Percentiles rank a stretch among this genome's conserved stretches.
Evolutionary conservation across 2,888 invertebrate species (phyloP).

Genomic region (Catonia carolina): DNA sequence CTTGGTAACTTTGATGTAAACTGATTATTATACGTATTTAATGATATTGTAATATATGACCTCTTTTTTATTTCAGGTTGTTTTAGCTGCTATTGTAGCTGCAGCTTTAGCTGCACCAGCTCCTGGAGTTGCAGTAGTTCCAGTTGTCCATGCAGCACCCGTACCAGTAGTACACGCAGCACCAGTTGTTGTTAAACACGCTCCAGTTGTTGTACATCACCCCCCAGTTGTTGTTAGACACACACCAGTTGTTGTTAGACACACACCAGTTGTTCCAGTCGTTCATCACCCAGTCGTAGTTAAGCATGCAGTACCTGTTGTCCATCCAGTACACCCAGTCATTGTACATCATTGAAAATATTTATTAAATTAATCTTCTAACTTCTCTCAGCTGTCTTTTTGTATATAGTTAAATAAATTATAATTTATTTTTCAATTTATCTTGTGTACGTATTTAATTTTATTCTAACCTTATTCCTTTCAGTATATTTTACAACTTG

Average conservation of each 20-base stretch:
- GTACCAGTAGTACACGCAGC: slow-evolving; percentile 36
- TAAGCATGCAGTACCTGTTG: slow-evolving; percentile 39
- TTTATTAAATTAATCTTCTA: no score
- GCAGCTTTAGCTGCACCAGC: slow-evolving; percentile 45
- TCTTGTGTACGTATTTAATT: no score
- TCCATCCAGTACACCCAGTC: slow-evolving; percentile 33
- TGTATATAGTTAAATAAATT: no score
- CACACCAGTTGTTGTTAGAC: slow-evolving; percentile 37
- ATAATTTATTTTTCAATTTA: no score
- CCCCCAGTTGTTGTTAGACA: slow-evolving; percentile 39
- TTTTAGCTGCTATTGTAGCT: slow-evolving; percentile 48
- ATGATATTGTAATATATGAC: no score
- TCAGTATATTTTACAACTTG: no score
- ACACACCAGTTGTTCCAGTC: slow-evolving; percentile 34
- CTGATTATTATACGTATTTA: no score
- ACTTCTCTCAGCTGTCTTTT: no score
- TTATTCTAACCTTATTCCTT: no score
- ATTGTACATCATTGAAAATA: slow-evolving; percentile 24
- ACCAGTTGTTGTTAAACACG: slow-evolving; percentile 33
- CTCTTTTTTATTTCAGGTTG: slow-evolving; percentile 41
- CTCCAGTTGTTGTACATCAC: slow-evolving; percentile 42
- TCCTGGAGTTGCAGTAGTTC: slow-evolving; percentile 42
- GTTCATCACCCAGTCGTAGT: slow-evolving; percentile 41
- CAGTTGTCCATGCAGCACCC: slow-evolving; percentile 43
- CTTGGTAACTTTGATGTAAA: no score